Base-by-base conservation (phyloP, 2,113 vertebrate species). In the Sprattus sprattus region DNA sequence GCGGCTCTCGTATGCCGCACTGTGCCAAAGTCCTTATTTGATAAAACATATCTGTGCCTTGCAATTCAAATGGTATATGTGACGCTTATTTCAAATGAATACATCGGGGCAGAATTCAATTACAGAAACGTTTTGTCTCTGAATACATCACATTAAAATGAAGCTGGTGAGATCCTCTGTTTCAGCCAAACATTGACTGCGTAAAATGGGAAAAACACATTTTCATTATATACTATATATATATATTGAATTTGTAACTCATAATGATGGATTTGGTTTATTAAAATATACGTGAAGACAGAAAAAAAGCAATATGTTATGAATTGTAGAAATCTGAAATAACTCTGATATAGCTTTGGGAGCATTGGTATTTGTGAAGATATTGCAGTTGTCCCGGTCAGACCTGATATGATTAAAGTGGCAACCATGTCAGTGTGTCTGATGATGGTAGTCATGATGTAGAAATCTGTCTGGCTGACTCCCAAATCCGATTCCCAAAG, bases 1-100 rank as follows among this genome's bases (percentile, higher is more conserved):
- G 83, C 82, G 64, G 60, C 85, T 86, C 82, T 80, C 15, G 85
- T 88, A 87, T 82, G 54, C 85, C 82, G 81, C 85, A 86, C 85
- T 81, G 75, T 52, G 25, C 57, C 67, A 89, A 78, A 45, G 78
- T 85, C 83, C 18, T 90, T 82, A 85, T 85, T 67, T 83, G 50
- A 88, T 82, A 49, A 15, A 85, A 87, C 89, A 84, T 85, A 85
- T 85, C 86, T 87, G 50, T 82, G 52, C 18, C 52, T 28, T 18
- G 25, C 39, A 45, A 83, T 83, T 89, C 81, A 85, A 45, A 81
- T 64, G 5, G 71, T 67, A 44, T 81, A 87, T 89, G 87, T 84
- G 83, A 50, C 4, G 84, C 82, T 88, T 86, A 85, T 89, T 89
- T 82, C 84, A 83, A 86, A 89, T 89, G 82, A 82, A 90, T 87